Percentiles rank a stretch among this genome's conserved stretches.
These are phyloP conservation scores for Drosophila heteroneura DNA, from an alignment of 2,888 invertebrate species.

Conservation along the genomic window DNA sequence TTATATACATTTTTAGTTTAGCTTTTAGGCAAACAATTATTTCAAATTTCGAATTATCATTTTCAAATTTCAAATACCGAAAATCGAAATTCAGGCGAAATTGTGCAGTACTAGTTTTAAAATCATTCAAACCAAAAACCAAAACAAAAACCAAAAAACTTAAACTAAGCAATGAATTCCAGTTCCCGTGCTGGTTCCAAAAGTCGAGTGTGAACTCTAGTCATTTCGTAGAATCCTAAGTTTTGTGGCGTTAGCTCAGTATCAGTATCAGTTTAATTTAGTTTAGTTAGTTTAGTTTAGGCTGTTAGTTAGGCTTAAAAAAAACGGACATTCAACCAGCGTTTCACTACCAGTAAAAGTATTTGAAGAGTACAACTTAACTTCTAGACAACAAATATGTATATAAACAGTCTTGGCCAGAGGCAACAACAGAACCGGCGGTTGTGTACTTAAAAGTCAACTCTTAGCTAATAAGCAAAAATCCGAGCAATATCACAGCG, in stretches of 20 bases:
- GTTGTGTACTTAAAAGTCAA: conserved; percentile 83
- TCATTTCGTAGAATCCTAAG: conserved; percentile 75
- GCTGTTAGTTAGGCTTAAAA: conserved; percentile 29
- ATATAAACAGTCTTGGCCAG: conserved; percentile 52
- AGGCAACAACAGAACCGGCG: conserved; percentile 71
- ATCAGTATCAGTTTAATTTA: conserved; percentile 38
- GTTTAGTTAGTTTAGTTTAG: conserved; percentile 40
- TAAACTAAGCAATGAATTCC: conserved; percentile 55
- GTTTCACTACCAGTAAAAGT: conserved; percentile 80
- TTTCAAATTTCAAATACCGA: conserved; percentile 43
- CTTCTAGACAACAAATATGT: conserved; percentile 32
- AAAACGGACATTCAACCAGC: conserved; percentile 77
- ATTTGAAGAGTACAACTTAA: conserved; percentile 77
- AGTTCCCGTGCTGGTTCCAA: conserved; percentile 55
- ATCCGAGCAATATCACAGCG: conserved; percentile 82
- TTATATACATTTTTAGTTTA: conserved; percentile 61
- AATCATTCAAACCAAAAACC: conserved; percentile 35
- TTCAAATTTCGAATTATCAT: conserved; percentile 28
- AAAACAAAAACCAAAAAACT: conserved; percentile 22
- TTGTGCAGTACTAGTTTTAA: conserved; percentile 83
- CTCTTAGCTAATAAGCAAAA: conserved; percentile 51
- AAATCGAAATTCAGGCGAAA: conserved; percentile 80
- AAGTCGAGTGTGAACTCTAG: conserved; percentile 84
- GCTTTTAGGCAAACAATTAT: conserved; percentile 39
- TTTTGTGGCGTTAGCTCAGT: conserved; percentile 42